Evolutionary conservation across 2,888 invertebrate genomes (phyloP).

Genomic region (Hirtodrosophila trivittata): DNA sequence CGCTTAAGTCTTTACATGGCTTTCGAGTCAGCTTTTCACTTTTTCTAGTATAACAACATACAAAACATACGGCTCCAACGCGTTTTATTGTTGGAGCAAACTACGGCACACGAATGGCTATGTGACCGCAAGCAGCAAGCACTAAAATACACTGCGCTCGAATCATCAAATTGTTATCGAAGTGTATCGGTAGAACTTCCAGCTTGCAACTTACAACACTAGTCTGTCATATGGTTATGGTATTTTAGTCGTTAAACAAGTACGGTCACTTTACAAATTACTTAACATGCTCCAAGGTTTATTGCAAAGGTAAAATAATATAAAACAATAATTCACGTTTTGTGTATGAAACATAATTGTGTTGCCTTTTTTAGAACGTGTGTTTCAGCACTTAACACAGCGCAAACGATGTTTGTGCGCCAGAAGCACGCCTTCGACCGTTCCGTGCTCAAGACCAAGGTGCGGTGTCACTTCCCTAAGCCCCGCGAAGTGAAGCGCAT

Average conservation of each 20-base stretch:
- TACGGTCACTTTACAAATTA: slow-evolving; percentile 44
- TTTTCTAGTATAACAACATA: slow-evolving; percentile 60
- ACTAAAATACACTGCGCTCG: slow-evolving; percentile 22
- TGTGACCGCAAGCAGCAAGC: slow-evolving; percentile 49
- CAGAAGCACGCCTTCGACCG: slow-evolving; percentile 81
- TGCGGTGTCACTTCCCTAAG: slow-evolving; percentile 87
- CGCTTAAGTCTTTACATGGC: slow-evolving; percentile 47
- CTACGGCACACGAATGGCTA: slow-evolving; percentile 65
- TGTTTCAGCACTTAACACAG: slow-evolving; percentile 46
- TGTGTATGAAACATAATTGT: slow-evolving; percentile 13
- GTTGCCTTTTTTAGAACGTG: slow-evolving; percentile 49
- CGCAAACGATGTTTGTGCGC: slow-evolving; percentile 64
- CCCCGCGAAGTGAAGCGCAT: slow-evolving; percentile 90
- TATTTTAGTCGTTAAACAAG: background rate
- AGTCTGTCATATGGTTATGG: background rate
- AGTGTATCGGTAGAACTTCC: slow-evolving; percentile 2
- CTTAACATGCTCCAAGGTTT: slow-evolving; percentile 71
- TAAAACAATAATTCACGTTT: slow-evolving; percentile 30
- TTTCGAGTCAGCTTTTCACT: slow-evolving; percentile 54
- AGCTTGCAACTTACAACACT: slow-evolving; percentile 26
- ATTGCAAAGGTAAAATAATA: slow-evolving; percentile 64
- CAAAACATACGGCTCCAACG: slow-evolving; percentile 64
- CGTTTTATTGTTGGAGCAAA: slow-evolving; percentile 67
- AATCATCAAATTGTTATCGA: slow-evolving; percentile 4
- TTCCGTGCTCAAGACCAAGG: slow-evolving; percentile 75